These are phyloP conservation scores for Allacma fusca DNA, from an alignment of 2,888 invertebrate species.

Conservation along the genomic window DNA sequence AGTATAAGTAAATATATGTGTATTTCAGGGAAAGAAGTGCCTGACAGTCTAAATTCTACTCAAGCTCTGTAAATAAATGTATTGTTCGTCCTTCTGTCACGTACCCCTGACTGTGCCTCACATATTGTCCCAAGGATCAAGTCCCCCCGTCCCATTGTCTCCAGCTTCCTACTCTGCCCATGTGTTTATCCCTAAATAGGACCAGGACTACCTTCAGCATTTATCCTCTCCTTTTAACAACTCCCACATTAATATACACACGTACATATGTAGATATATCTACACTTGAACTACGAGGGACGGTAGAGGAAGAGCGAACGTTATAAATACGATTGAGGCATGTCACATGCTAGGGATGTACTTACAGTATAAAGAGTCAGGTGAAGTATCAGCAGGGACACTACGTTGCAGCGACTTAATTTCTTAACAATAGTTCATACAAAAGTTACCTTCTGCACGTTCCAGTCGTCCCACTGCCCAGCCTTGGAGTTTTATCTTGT, in stretches of 20 bases:
- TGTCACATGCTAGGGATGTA: too few relatives aligned
- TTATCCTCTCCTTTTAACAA: neutral
- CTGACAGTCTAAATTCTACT: constrained; percentile 43
- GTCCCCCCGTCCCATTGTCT: constrained; percentile 9
- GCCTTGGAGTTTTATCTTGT: neutral
- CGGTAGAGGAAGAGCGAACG: too few relatives aligned
- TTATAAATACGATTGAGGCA: too few relatives aligned
- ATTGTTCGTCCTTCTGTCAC: constrained; percentile 21
- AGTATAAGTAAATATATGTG: too few relatives aligned
- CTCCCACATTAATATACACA: neutral
- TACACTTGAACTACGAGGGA: too few relatives aligned
- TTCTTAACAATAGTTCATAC: constrained; percentile 18
- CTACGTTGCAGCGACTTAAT: constrained; percentile 18
- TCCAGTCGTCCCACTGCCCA: neutral
- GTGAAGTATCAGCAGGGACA: constrained; percentile 7
- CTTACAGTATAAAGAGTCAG: neutral
- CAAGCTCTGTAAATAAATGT: constrained; percentile 39
- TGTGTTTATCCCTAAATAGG: neutral
- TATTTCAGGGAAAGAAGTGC: constrained; percentile 17
- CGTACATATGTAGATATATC: too few relatives aligned
- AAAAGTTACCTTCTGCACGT: neutral
- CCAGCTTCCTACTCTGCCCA: neutral
- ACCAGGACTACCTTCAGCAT: neutral
- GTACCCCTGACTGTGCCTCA: constrained; percentile 18
- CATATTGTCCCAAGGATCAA: constrained; percentile 39